phyloP scores from a whole-genome alignment of 2,797 vertebrate genomes.

The Myripristis murdjan region DNA sequence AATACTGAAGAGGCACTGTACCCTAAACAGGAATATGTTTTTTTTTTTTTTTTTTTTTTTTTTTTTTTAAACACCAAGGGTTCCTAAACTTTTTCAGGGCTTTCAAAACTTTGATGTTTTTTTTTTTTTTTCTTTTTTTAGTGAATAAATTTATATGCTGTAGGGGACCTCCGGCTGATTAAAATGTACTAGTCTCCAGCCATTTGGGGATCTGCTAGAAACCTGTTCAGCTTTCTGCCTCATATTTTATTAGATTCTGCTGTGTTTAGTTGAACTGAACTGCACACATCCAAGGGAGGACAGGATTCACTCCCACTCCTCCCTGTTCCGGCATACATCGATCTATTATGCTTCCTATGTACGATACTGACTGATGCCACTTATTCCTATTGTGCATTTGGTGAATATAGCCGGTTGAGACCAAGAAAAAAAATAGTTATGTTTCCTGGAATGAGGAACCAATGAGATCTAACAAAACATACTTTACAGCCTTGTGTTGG shows the following conservation, averaged over 20 bases:
- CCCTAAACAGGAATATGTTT: constrained; percentile 33
- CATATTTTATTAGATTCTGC: neutral
- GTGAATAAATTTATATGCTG: constrained; percentile 8
- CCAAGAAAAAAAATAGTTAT: neutral
- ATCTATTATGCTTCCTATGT: neutral
- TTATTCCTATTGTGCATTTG: neutral
- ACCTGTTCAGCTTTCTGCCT: constrained; percentile 2
- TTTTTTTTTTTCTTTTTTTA: constrained; percentile 14
- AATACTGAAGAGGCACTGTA: constrained; percentile 33
- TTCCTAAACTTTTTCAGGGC: constrained; percentile 13
- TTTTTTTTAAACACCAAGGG: constrained; percentile 21
- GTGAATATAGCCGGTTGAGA: neutral
- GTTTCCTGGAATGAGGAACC: neutral
- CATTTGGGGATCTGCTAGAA: neutral
- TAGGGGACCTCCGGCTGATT: constrained; percentile 13
- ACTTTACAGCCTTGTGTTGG: too few species aligned
- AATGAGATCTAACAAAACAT: neutral
- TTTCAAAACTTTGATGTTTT: too few species aligned
- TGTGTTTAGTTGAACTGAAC: neutral
- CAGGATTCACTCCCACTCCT: neutral
- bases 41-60: too few species aligned
- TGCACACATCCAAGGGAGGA: neutral
- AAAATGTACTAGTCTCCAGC: constrained; percentile 25
- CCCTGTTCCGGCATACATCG: neutral
- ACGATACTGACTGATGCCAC: neutral